Conservation (phyloP, 2,113 vertebrate genomes). For the Copsychus sechellarum region DNA sequence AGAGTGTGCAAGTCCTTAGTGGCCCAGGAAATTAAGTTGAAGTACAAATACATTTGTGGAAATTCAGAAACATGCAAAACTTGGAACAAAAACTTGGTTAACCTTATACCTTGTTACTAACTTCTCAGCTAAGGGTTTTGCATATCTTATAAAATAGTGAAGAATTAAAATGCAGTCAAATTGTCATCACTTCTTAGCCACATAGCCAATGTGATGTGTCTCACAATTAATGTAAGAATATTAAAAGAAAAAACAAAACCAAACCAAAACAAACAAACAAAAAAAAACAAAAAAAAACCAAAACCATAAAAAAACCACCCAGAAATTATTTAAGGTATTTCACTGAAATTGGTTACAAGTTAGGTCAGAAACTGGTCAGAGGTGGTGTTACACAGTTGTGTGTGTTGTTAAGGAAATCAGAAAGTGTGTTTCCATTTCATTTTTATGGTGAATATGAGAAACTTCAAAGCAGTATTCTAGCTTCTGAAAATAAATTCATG, state of each 20-base stretch:
- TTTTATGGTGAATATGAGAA: not conserved
- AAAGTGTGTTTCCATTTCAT: not conserved
- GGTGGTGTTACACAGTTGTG: not conserved
- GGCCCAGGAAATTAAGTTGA: not conserved
- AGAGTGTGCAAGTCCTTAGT: not conserved
- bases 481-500: not conserved
- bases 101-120: not conserved
- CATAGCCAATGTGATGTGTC: not conserved
- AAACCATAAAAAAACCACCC: not conserved
- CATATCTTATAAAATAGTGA: not conserved
- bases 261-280: too few relatives aligned
- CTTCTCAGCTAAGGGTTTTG: not conserved
- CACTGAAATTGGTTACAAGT: not conserved
- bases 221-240: not conserved
- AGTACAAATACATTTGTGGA: not conserved
- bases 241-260: not conserved
- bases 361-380: not conserved
- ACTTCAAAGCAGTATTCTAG: not conserved
- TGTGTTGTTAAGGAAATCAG: not conserved
- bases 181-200: not conserved
- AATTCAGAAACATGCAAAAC: not conserved
- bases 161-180: not conserved
- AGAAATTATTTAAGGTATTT: not conserved
- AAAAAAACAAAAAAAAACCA: not conserved
- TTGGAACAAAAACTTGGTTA: not conserved